These are phyloP conservation scores for Chesias legatella DNA, from an alignment of 2,888 invertebrate genomes.

Conservation along the genomic window DNA sequence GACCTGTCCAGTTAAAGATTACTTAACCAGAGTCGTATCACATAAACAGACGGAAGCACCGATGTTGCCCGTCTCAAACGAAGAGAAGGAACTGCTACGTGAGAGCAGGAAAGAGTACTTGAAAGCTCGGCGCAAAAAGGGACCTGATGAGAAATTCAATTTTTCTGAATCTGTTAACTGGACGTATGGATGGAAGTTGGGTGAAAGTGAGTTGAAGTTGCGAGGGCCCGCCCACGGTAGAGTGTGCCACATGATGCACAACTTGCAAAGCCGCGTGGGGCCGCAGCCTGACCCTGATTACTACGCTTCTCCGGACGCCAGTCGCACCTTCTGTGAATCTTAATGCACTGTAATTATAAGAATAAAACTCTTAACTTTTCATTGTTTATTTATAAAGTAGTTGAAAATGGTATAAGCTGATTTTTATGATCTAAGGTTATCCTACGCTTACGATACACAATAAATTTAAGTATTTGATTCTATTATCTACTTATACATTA, in stretches of 20 bases:
- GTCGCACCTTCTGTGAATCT: constrained; percentile 1
- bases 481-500: too few species aligned
- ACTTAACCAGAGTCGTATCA: neutral
- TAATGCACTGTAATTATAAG: constrained; percentile 2
- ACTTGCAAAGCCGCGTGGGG: constrained; percentile 16
- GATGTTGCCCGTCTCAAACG: constrained; percentile 4
- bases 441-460: neutral
- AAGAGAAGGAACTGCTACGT: constrained; percentile 14
- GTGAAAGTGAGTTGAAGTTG: constrained; percentile 22
- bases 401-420: neutral
- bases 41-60: constrained; percentile 2
- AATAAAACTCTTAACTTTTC: too few species aligned
- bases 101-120: constrained; percentile 24
- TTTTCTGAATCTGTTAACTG: constrained; percentile 29
- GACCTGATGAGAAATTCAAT: constrained; percentile 30
- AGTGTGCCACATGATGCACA: constrained; percentile 8
- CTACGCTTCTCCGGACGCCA: constrained; percentile 14
- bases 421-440: too few species aligned
- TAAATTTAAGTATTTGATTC: too few species aligned
- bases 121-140: constrained; percentile 19
- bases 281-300: constrained; percentile 24
- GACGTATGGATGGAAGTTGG: constrained; percentile 31
- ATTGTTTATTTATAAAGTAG: neutral
- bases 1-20: constrained; percentile 10
- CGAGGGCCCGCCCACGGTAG: constrained; percentile 17